These are phyloP conservation scores for Patella caerulea DNA, from an alignment of 2,888 invertebrate species.

Conservation along the genomic window DNA sequence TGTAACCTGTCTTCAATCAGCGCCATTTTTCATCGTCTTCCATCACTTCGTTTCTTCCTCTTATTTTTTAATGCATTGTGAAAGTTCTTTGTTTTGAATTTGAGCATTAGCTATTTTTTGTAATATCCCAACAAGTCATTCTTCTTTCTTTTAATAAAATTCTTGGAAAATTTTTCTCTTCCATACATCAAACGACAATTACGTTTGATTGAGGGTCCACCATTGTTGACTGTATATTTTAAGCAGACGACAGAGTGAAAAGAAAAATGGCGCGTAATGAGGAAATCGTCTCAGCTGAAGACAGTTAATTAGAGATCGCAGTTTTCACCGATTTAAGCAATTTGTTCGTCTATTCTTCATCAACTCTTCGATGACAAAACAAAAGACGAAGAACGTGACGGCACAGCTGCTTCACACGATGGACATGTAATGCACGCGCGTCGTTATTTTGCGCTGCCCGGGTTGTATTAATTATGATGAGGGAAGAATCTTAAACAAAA, in stretches of 20 bases:
- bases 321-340: background rate
- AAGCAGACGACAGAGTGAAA: background rate
- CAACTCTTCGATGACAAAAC: conserved; percentile 2
- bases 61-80: no score
- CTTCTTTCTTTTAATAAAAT: no score
- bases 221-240: conserved; percentile 7
- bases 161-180: no score
- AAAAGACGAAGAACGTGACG: background rate
- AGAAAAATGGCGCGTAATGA: background rate
- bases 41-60: no score
- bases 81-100: no score
- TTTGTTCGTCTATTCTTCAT: background rate
- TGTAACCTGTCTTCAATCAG: no score
- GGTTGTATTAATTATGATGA: no score
- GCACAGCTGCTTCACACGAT: background rate
- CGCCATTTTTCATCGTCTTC: no score
- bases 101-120: no score
- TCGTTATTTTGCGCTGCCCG: background rate
- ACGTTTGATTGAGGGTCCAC: background rate
- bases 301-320: conserved; percentile 3
- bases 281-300: background rate
- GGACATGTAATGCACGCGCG: conserved; percentile 7
- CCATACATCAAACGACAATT: background rate
- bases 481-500: no score
- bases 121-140: no score